These are phyloP conservation scores for Cordilura impudica DNA, from an alignment of 2,888 invertebrate genomes.

Conservation along the genomic window DNA sequence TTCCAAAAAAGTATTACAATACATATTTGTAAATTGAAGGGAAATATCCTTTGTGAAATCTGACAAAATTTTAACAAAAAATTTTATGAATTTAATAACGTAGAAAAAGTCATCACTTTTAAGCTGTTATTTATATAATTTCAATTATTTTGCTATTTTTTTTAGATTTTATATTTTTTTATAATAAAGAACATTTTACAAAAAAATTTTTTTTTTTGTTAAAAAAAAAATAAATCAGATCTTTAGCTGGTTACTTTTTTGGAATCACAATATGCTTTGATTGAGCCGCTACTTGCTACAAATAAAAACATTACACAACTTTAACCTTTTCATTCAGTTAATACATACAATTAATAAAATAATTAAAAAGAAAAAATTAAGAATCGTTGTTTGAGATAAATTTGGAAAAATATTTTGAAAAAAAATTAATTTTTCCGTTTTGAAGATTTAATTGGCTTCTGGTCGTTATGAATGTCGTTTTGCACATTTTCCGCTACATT, in stretches of 20 bases:
- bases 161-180: slow-evolving; percentile 24
- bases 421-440: slow-evolving; percentile 51
- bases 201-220: slow-evolving; percentile 30
- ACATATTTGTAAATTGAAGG: slow-evolving; percentile 3
- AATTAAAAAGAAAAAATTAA: slow-evolving; percentile 35
- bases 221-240: slow-evolving; percentile 42
- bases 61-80: not conserved
- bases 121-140: slow-evolving; percentile 25
- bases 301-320: slow-evolving; percentile 5
- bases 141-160: slow-evolving; percentile 35
- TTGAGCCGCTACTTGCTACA: slow-evolving; percentile 70
- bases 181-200: slow-evolving; percentile 41
- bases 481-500: not conserved
- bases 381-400: slow-evolving; percentile 38
- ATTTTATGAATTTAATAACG: not conserved
- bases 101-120: slow-evolving; percentile 40
- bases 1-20: slow-evolving; percentile 59
- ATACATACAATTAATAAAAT: slow-evolving; percentile 13
- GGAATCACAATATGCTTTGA: slow-evolving; percentile 77
- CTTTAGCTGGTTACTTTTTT: slow-evolving; percentile 59
- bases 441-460: slow-evolving; percentile 22
- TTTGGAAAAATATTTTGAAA: not conserved
- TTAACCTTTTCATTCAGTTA: not conserved
- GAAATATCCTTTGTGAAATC: no score
- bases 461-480: not conserved